phyloP scores from a whole-genome alignment of 2,113 vertebrate species.

The Pluvialis apricaria region DNA sequence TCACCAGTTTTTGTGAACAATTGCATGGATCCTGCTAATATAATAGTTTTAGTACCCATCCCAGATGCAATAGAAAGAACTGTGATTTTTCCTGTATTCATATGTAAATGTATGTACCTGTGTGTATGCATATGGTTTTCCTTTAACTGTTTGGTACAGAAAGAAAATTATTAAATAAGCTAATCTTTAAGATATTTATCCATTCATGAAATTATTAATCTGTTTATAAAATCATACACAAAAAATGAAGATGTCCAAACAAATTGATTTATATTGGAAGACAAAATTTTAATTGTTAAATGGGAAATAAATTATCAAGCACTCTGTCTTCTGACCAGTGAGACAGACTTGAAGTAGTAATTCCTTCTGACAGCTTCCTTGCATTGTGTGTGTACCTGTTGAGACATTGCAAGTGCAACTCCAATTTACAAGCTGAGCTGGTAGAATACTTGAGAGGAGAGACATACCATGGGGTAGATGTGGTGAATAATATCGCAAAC shows the following conservation, averaged over 20 bases:
- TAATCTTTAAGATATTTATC: background rate
- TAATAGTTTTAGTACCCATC: background rate
- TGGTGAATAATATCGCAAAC: accelerated
- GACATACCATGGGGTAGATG: background rate
- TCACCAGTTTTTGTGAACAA: background rate
- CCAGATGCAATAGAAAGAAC: background rate
- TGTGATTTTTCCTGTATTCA: background rate
- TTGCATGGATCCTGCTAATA: background rate
- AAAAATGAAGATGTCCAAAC: background rate
- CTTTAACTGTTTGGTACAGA: background rate
- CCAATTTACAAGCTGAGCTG: background rate
- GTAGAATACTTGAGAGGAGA: background rate
- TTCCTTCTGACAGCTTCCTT: background rate
- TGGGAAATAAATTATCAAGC: background rate
- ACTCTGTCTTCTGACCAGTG: background rate
- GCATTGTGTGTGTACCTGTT: background rate
- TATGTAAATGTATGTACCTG: background rate
- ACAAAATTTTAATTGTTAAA: background rate
- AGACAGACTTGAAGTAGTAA: background rate
- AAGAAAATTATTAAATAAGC: background rate
- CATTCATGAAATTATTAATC: background rate
- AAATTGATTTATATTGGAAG: background rate
- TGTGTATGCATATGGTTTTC: background rate
- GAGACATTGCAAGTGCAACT: background rate
- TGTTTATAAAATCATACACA: background rate